phyloP scores from a whole-genome alignment of 2,113 vertebrate genomes.

The Aramus guarauna region DNA sequence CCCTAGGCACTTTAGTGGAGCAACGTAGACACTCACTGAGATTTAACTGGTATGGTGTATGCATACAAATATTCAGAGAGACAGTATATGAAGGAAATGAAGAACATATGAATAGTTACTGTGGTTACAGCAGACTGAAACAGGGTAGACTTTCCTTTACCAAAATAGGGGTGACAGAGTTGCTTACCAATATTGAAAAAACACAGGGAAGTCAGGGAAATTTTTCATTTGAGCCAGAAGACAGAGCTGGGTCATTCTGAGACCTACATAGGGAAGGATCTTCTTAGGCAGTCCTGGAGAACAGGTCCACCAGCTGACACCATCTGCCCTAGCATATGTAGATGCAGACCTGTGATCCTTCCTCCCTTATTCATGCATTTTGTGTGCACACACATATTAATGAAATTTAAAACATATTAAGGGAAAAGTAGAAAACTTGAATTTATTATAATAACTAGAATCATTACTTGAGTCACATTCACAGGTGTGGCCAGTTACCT shows the following conservation, averaged over 20 bases:
- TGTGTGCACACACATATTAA: neutral
- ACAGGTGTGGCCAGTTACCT: neutral
- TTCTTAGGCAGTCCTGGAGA: neutral
- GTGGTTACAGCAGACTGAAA: neutral
- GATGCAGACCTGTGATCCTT: neutral
- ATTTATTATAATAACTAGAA: neutral
- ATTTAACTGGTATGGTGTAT: neutral
- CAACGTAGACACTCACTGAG: neutral
- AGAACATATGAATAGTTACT: neutral
- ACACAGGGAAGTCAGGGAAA: neutral
- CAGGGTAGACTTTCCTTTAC: neutral
- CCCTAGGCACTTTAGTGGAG: neutral
- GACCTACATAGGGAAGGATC: neutral
- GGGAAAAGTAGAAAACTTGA: neutral
- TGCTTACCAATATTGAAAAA: neutral
- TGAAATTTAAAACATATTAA: neutral
- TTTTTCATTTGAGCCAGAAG: neutral
- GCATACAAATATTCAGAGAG: neutral
- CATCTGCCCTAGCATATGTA: neutral
- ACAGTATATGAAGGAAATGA: neutral
- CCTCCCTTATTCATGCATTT: neutral
- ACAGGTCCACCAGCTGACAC: neutral
- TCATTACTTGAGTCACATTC: neutral
- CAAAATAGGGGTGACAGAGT: neutral
- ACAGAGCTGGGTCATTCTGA: neutral